Percentiles rank a stretch among this genome's conserved stretches.
These are phyloP conservation scores for Xestia rhomboidea DNA, from an alignment of 2,888 invertebrate species.

Conservation along the genomic window DNA sequence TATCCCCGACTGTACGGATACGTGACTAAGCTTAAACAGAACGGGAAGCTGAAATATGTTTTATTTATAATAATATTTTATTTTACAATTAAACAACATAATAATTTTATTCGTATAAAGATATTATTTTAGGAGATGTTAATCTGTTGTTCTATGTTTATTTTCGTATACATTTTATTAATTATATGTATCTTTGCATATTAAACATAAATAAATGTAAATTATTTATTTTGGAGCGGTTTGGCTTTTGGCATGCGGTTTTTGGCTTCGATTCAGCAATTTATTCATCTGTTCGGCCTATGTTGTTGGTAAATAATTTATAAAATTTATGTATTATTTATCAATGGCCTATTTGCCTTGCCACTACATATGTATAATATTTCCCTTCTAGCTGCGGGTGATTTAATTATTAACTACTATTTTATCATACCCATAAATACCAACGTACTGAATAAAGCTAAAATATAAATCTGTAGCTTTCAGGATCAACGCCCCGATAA, in stretches of 20 bases:
- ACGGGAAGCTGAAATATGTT: constrained; percentile 80
- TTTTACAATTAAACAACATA: constrained; percentile 86
- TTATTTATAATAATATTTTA: constrained; percentile 86
- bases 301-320: constrained; percentile 40
- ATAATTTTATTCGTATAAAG: constrained; percentile 88
- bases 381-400: background rate
- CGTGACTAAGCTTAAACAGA: constrained; percentile 86
- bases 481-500: background rate
- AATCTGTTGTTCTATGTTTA: constrained; percentile 75
- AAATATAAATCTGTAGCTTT: background rate
- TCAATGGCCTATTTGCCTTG: background rate
- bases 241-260: constrained; percentile 51
- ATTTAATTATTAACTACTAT: background rate
- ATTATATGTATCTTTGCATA: constrained; percentile 61
- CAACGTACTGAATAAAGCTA: background rate
- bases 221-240: constrained; percentile 51
- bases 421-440: background rate
- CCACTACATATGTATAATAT: background rate
- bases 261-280: constrained; percentile 40
- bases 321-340: constrained; percentile 38
- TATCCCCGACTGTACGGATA: constrained; percentile 75
- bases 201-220: constrained; percentile 48
- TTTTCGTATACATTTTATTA: constrained; percentile 71
- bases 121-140: constrained; percentile 86
- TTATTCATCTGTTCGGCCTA: constrained; percentile 38